Conservation (phyloP, 2,113 vertebrate genomes). For the Climacteris rufus region DNA sequence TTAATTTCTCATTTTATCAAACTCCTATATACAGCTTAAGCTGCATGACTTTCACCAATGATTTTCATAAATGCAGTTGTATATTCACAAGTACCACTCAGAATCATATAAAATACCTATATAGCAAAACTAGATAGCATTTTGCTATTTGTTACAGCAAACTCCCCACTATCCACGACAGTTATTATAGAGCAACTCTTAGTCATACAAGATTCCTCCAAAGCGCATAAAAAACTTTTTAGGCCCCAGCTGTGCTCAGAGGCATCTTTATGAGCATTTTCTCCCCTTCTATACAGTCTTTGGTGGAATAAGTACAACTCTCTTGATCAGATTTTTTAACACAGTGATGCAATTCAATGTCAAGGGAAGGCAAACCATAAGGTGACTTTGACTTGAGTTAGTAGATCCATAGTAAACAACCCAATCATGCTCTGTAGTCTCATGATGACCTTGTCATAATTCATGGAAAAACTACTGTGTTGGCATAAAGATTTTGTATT, state of each 20-base stretch:
- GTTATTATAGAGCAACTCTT: neutral
- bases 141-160: neutral
- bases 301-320: neutral
- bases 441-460: neutral
- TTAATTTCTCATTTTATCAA: neutral
- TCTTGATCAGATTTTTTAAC: neutral
- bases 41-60: neutral
- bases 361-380: neutral
- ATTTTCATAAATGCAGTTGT: neutral
- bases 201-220: neutral
- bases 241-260: neutral
- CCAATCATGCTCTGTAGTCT: neutral
- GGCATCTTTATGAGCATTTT: neutral
- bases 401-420: neutral
- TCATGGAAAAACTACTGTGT: neutral
- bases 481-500: neutral
- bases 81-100: neutral
- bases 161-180: neutral
- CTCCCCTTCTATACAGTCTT: neutral
- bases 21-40: neutral
- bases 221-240: neutral
- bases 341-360: neutral
- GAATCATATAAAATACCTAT: neutral
- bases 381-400: neutral
- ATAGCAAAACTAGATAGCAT: neutral